Evolutionary conservation across 2,113 vertebrate species (phyloP).

Genomic region (Arenaria interpres): DNA sequence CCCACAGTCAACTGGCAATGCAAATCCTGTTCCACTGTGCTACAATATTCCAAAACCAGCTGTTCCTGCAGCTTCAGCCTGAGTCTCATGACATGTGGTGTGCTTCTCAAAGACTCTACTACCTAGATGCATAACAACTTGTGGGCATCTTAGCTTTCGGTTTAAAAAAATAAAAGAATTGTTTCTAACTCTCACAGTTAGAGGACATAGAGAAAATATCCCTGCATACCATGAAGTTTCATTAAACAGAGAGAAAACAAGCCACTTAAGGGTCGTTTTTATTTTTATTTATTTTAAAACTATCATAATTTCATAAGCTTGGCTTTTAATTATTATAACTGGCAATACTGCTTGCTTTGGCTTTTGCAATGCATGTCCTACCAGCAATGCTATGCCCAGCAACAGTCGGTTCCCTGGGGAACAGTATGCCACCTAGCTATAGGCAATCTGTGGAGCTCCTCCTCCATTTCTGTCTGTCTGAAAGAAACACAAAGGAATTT

Average conservation of each 20-base stretch:
- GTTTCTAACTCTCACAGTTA: neutral
- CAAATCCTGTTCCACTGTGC: neutral
- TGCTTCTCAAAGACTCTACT: neutral
- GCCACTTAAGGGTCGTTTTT: neutral
- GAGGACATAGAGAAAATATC: neutral
- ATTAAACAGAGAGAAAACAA: neutral
- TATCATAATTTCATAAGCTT: neutral
- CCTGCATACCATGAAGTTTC: neutral
- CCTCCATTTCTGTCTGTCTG: neutral
- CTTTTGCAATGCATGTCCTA: neutral
- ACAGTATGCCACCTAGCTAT: neutral
- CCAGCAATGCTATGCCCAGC: neutral
- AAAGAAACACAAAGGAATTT: neutral
- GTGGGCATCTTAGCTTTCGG: neutral
- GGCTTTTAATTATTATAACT: neutral
- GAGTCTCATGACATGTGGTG: neutral
- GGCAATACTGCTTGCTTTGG: neutral
- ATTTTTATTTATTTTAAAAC: neutral
- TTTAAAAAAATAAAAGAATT: neutral
- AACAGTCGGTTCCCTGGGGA: neutral
- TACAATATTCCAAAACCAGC: neutral
- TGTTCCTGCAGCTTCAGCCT: neutral
- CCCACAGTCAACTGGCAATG: neutral
- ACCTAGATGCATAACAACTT: neutral
- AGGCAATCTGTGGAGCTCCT: neutral